These are phyloP conservation scores for Drosophila kambysellisi DNA, from an alignment of 2,888 invertebrate species.

Conservation along the genomic window DNA sequence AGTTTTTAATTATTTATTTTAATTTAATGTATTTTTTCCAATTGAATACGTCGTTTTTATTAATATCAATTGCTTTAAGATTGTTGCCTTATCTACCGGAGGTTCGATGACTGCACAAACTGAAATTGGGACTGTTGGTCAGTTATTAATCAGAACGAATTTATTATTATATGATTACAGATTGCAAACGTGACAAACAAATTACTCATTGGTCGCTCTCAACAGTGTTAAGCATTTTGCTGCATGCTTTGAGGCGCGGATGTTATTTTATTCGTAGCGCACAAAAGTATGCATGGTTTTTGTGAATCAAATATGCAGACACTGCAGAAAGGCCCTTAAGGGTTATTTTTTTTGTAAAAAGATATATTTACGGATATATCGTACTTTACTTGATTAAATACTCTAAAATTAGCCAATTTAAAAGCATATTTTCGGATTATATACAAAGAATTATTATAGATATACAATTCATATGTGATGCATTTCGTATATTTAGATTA, in stretches of 20 bases:
- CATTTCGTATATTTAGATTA: neutral
- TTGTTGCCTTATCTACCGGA: slow-evolving; percentile 4
- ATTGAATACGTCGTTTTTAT: neutral
- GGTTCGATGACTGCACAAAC: slow-evolving; percentile 17
- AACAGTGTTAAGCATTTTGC: neutral
- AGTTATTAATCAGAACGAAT: slow-evolving; percentile 8
- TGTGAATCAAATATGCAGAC: neutral
- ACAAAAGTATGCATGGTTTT: slow-evolving; percentile 35
- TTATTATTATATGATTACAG: slow-evolving; percentile 12
- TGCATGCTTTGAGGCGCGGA: slow-evolving; percentile 27
- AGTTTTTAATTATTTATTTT: neutral
- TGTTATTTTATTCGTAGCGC: neutral
- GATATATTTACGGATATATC: too few relatives aligned
- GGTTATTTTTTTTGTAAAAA: too few relatives aligned
- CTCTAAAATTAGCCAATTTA: too few relatives aligned
- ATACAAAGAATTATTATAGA: neutral
- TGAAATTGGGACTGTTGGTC: slow-evolving; percentile 14
- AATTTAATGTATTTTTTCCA: neutral
- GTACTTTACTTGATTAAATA: too few relatives aligned
- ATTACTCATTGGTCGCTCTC: slow-evolving; percentile 24
- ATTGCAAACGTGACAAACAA: slow-evolving; percentile 6
- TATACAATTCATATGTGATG: neutral
- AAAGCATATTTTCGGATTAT: too few relatives aligned
- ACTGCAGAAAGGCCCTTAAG: neutral
- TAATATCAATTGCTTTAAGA: neutral